These are phyloP conservation scores for Coptodon bakossiorum DNA, from an alignment of 2,113 vertebrate species.

Conservation along the genomic window DNA sequence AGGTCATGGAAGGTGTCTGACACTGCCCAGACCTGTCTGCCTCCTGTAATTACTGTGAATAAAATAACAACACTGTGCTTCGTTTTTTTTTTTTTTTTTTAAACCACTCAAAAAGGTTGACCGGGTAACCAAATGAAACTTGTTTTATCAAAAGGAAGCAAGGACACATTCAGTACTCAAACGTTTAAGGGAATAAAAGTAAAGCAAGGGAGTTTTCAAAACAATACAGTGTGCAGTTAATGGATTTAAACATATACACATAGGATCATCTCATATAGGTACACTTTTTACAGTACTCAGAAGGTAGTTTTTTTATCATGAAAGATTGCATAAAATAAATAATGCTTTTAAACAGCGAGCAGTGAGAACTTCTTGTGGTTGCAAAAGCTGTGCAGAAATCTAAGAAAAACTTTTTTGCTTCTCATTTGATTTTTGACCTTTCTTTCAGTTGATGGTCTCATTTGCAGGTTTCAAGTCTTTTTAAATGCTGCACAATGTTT, in stretches of 20 bases:
- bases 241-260: not conserved
- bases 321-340: not conserved
- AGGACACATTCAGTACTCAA: not conserved
- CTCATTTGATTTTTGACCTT: not conserved
- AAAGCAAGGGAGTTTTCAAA: not conserved
- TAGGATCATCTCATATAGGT: not conserved
- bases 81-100: accelerated
- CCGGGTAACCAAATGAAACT: not conserved
- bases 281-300: not conserved
- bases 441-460: not conserved
- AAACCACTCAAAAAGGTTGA: not conserved
- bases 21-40: not conserved
- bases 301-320: not conserved
- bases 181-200: not conserved
- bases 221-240: not conserved
- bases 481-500: not conserved
- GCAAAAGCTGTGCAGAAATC: not conserved
- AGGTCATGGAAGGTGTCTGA: not conserved
- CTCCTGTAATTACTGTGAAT: not conserved
- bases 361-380: accelerated
- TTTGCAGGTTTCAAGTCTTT: not conserved
- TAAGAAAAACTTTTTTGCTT: not conserved
- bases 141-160: not conserved
- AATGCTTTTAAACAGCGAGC: not conserved
- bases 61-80: not conserved